These are phyloP conservation scores for Eurosta solidaginis DNA, from an alignment of 1,140 invertebrate genomes.

Conservation along the genomic window DNA sequence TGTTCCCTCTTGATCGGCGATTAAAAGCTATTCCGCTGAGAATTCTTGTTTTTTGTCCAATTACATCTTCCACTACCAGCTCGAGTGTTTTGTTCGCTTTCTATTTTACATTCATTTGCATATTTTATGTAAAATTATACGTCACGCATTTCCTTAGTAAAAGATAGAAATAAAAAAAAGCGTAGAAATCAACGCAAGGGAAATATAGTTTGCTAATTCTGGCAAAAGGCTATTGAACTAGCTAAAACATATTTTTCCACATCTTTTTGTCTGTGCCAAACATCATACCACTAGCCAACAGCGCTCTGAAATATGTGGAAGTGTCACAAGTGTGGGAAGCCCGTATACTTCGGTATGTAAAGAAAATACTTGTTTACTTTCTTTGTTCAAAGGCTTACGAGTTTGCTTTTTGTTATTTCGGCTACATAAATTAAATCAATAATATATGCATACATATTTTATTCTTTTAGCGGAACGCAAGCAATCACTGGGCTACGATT, in stretches of 20 bases:
- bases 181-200: neutral
- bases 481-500: conserved; percentile 89
- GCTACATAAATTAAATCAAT: neutral
- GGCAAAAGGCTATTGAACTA: neutral
- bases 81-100: neutral
- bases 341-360: conserved; percentile 79
- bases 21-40: neutral
- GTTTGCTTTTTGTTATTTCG: neutral
- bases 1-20: conserved; percentile 13
- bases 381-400: conserved; percentile 37
- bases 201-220: neutral
- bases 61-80: neutral
- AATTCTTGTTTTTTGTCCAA: conserved; percentile 17
- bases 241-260: neutral
- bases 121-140: conserved; percentile 23
- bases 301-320: conserved; percentile 71
- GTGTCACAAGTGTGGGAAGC: conserved; percentile 85
- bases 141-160: neutral
- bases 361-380: neutral
- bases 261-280: neutral
- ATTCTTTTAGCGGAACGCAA: conserved; percentile 79
- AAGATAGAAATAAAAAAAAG: neutral
- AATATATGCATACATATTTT: neutral
- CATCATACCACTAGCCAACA: neutral
- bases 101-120: conserved; percentile 14